phyloP scores from a whole-genome alignment of 2,888 invertebrate genomes.

The Rambutsinella grinnellia region DNA sequence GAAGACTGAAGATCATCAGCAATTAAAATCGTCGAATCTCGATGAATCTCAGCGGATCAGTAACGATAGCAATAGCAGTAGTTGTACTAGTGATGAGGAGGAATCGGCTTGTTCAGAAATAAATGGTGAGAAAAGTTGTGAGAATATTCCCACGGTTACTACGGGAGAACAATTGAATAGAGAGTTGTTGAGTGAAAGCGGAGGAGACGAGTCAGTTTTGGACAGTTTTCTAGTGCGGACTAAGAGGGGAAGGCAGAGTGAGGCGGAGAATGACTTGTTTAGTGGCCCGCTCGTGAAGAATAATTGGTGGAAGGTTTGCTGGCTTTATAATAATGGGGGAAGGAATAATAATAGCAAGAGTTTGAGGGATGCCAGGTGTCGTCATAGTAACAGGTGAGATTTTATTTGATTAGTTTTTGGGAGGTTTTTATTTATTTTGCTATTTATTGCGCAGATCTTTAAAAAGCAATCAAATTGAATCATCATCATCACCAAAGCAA shows the following conservation, averaged over 20 bases:
- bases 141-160: too few relatives aligned
- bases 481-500: background rate
- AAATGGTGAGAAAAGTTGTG: too few relatives aligned
- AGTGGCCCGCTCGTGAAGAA: background rate
- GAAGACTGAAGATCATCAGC: too few relatives aligned
- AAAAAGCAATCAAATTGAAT: too few relatives aligned
- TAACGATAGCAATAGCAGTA: too few relatives aligned
- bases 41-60: too few relatives aligned
- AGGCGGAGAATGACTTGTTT: background rate
- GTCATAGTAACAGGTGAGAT: conserved; percentile 74
- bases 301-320: conserved; percentile 92
- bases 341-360: conserved; percentile 81
- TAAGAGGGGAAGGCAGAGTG: background rate
- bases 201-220: conserved; percentile 1
- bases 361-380: too few relatives aligned
- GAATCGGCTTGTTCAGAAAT: too few relatives aligned
- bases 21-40: too few relatives aligned
- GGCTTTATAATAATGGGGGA: conserved; percentile 89
- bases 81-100: too few relatives aligned
- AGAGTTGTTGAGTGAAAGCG: background rate
- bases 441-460: too few relatives aligned
- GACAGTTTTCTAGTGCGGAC: background rate
- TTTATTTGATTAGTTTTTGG: background rate
- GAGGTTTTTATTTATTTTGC: conserved; percentile 1
- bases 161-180: too few relatives aligned